These are phyloP conservation scores for Schizothorax lantsangensis DNA, from an alignment of 2,797 vertebrate species.

Conservation along the genomic window DNA sequence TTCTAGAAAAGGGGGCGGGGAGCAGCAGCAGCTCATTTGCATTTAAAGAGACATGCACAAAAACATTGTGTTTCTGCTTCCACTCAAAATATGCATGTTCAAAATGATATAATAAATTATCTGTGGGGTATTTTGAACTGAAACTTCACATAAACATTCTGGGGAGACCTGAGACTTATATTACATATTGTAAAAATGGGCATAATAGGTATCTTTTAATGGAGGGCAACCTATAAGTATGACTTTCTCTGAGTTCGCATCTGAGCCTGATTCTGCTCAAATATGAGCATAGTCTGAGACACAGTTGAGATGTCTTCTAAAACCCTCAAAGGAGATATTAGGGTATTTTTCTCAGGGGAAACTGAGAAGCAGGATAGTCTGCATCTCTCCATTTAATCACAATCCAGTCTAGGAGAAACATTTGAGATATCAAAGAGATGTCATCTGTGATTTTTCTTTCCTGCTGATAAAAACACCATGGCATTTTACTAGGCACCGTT, in stretches of 20 bases:
- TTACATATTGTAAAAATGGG: not conserved
- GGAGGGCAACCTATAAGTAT: not conserved
- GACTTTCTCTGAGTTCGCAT: not conserved
- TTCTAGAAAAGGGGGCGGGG: not conserved
- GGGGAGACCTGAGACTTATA: not conserved
- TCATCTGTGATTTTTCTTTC: slow-evolving; percentile 7
- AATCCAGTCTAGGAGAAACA: not conserved
- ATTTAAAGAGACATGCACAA: not conserved
- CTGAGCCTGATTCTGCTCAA: not conserved
- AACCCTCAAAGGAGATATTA: not conserved
- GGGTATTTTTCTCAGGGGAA: not conserved
- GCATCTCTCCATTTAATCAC: not conserved
- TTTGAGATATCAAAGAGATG: not conserved
- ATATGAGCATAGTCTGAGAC: not conserved
- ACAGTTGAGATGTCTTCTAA: not conserved
- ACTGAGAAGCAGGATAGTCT: not conserved
- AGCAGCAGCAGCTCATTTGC: not conserved
- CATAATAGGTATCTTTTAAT: not conserved
- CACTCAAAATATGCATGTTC: not conserved
- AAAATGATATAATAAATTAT: not conserved
- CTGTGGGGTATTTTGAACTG: not conserved
- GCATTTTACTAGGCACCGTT: slow-evolving; percentile 4
- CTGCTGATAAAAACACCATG: not conserved
- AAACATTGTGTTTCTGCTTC: not conserved
- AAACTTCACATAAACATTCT: too few relatives aligned